Conservation (phyloP, 2,113 vertebrate genomes). For the Cisticola juncidis region DNA sequence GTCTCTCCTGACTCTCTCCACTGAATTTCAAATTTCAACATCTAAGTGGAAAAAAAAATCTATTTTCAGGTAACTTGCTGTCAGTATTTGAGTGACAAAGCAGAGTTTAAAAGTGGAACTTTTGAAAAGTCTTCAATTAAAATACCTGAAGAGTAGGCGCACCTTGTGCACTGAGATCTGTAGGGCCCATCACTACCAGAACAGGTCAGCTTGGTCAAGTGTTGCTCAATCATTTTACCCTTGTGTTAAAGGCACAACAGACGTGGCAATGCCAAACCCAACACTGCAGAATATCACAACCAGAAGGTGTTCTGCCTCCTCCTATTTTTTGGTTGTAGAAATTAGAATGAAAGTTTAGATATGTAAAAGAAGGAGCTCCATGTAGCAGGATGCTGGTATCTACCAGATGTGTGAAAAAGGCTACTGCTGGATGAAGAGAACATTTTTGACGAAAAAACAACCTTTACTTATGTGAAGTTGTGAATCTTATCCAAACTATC, state of each 20-base stretch:
- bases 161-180: neutral
- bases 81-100: neutral
- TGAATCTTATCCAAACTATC: neutral
- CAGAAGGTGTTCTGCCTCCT: neutral
- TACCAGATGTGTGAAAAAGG: neutral
- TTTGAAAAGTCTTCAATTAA: neutral
- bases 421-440: neutral
- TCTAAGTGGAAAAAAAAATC: neutral
- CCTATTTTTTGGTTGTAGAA: neutral
- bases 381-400: neutral
- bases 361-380: neutral
- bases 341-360: neutral
- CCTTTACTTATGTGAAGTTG: neutral
- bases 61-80: neutral
- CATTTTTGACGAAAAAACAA: neutral
- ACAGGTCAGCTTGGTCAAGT: neutral
- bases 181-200: neutral
- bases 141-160: neutral
- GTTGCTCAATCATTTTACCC: neutral
- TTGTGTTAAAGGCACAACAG: neutral
- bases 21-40: neutral
- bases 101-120: neutral
- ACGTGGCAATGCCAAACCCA: neutral
- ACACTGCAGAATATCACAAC: neutral
- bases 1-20: neutral